Percentiles rank a stretch among this genome's conserved stretches.
These are phyloP conservation scores for Haliclona indistincta DNA, from an alignment of 37 sponge, comb jelly and placozoan species.

Conservation along the genomic window DNA sequence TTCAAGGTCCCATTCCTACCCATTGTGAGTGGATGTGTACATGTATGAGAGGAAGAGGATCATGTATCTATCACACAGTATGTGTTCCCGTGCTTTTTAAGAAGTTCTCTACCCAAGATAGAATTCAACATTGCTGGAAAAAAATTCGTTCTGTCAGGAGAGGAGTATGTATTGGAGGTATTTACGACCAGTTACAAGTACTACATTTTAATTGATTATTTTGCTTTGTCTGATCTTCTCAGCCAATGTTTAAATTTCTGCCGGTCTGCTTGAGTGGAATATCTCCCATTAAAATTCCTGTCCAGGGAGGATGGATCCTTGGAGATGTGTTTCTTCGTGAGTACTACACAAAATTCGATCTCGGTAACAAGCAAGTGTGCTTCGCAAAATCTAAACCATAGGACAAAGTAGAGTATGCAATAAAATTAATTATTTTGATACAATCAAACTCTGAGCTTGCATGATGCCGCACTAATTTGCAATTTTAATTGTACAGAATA, in stretches of 20 bases:
- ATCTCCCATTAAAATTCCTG: conserved; percentile 82
- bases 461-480: too few species aligned
- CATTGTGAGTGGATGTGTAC: too few species aligned
- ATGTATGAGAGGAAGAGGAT: not conserved
- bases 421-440: too few species aligned
- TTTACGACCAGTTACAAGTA: too few species aligned
- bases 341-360: conserved; percentile 87
- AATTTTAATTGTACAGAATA: too few species aligned
- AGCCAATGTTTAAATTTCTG: conserved; percentile 38
- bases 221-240: too few species aligned
- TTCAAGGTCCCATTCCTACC: too few species aligned
- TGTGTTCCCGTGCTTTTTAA: conserved; percentile 11
- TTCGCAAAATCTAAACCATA: conserved; percentile 47
- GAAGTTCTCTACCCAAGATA: conserved; percentile 28
- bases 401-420: too few species aligned
- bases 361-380: conserved; percentile 68
- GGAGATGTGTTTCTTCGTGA: conserved; percentile 93
- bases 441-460: too few species aligned
- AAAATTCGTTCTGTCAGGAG: conserved; percentile 9
- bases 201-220: too few species aligned
- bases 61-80: conserved; percentile 26
- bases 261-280: conserved; percentile 84
- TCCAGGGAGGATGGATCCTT: conserved; percentile 81
- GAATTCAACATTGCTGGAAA: conserved; percentile 21
- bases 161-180: conserved; percentile 33